Evolutionary conservation across 2,113 vertebrate species (phyloP).

Genomic region (Pitta sordida): DNA sequence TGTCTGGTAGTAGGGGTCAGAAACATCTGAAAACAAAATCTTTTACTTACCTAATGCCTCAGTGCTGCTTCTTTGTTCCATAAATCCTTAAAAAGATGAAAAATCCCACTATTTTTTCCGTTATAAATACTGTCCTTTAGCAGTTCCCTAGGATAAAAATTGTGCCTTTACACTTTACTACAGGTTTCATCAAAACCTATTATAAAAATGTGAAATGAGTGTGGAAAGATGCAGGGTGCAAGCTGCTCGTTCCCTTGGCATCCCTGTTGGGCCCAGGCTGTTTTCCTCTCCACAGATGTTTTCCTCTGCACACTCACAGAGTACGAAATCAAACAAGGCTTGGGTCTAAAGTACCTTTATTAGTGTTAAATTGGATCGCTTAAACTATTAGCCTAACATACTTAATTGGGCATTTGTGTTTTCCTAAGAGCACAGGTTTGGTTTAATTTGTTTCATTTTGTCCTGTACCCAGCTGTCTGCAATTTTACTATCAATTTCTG

Average conservation of each 20-base stretch:
- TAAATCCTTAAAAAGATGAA: background rate
- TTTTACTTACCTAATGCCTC: background rate
- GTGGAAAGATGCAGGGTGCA: background rate
- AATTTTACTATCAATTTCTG: slow-evolving; percentile 28
- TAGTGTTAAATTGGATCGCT: slow-evolving; percentile 1
- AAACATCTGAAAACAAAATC: background rate
- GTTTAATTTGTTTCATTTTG: slow-evolving; percentile 37
- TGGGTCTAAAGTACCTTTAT: background rate
- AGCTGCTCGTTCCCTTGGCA: background rate
- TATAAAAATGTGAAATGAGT: background rate
- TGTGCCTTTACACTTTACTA: background rate
- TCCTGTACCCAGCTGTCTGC: background rate
- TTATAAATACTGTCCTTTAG: background rate
- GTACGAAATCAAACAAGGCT: background rate
- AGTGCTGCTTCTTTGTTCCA: background rate
- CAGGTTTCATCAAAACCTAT: background rate
- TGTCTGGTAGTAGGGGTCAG: background rate
- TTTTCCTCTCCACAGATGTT: background rate
- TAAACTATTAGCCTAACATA: background rate
- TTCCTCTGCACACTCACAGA: background rate
- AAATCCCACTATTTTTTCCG: background rate
- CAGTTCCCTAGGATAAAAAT: background rate
- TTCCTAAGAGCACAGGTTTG: background rate
- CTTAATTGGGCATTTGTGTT: slow-evolving; percentile 15
- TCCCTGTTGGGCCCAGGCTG: background rate